Evolutionary conservation across 1,140 invertebrate genomes (phyloP).

Genomic region (Drosophila repleta): DNA sequence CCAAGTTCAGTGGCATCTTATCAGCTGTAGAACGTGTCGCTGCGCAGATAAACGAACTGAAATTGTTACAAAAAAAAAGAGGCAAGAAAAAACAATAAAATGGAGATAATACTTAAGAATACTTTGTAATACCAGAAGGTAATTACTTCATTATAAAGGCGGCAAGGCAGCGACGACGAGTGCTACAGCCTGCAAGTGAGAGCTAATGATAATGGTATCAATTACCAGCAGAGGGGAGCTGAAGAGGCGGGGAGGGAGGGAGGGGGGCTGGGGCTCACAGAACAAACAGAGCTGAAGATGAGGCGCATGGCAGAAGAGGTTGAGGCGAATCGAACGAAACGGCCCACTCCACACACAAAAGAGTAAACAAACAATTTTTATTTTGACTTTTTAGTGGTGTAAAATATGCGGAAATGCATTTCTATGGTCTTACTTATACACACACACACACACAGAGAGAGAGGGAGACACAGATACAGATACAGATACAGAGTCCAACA

Average conservation of each 20-base stretch:
- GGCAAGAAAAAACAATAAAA: constrained; percentile 7
- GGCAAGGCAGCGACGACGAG: constrained; percentile 48
- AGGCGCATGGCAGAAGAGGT: neutral
- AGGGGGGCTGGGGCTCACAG: neutral
- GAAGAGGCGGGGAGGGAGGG: neutral
- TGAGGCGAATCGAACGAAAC: constrained; percentile 25
- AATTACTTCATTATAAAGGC: constrained; percentile 81
- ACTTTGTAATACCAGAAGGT: constrained; percentile 36
- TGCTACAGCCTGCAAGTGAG: constrained; percentile 52
- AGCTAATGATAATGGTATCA: constrained; percentile 80
- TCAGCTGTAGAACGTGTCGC: constrained; percentile 30
- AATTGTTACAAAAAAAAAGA: constrained; percentile 51
- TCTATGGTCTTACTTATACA: constrained; percentile 79
- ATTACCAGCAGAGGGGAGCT: constrained; percentile 42
- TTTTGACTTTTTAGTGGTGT: constrained; percentile 81
- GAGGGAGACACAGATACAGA: constrained; percentile 20
- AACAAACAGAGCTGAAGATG: constrained; percentile 7
- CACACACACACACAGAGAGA: constrained; percentile 1
- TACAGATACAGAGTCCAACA: constrained; percentile 68
- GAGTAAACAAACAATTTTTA: constrained; percentile 69
- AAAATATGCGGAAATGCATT: constrained; percentile 83
- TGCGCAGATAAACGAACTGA: constrained; percentile 46
- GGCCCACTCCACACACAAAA: constrained; percentile 66
- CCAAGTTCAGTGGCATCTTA: constrained; percentile 65
- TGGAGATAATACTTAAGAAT: constrained; percentile 51